A percentile compares a stretch with the other conserved stretches of the same genome.
Evolutionary conservation across 2,113 vertebrate species (phyloP).

Genomic region (Gulo gulo): DNA sequence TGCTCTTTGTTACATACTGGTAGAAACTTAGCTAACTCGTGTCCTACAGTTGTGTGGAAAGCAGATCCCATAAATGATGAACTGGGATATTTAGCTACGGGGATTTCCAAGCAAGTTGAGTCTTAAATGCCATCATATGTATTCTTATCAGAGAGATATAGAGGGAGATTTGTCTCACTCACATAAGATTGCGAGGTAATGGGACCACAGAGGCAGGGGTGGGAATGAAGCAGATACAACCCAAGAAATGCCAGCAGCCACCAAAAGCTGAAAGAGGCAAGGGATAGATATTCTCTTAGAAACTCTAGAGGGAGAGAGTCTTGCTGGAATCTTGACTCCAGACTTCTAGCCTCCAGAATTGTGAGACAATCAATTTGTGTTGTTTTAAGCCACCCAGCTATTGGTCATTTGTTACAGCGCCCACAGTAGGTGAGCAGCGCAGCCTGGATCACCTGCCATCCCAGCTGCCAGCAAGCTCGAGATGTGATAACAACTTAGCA

Average conservation of each 20-base stretch:
- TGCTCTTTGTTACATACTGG: not conserved
- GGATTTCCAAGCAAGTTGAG: not conserved
- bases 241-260: not conserved
- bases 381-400: not conserved
- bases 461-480: not conserved
- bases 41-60: not conserved
- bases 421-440: not conserved
- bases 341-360: not conserved
- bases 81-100: not conserved
- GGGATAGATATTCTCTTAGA: not conserved
- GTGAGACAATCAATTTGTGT: not conserved
- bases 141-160: not conserved
- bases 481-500: not conserved
- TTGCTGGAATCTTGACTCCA: not conserved
- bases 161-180: not conserved
- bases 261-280: not conserved
- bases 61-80: not conserved
- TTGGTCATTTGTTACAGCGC: not conserved
- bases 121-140: not conserved
- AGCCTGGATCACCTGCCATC: not conserved
- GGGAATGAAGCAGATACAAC: not conserved
- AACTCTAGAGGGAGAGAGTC: not conserved
- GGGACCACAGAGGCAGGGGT: not conserved
- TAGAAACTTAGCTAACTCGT: not conserved
- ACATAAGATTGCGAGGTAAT: not conserved